Conservation (phyloP, 30 jellyfish, hydroid and myxozoan species). For the Calvadosia cruxmelitensis region DNA sequence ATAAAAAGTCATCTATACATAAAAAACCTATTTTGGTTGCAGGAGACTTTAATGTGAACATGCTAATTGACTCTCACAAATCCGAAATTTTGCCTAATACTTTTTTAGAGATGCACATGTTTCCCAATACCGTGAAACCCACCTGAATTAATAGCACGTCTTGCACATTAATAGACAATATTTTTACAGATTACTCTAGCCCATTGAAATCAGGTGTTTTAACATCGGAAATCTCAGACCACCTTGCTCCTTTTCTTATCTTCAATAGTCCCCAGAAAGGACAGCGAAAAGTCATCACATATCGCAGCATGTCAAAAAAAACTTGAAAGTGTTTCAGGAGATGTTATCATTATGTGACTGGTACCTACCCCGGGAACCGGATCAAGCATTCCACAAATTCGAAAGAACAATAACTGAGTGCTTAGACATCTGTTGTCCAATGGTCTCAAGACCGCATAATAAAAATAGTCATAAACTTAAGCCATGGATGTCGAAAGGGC, state of each 20-base stretch:
- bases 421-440: neutral
- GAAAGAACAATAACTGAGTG: neutral
- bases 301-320: neutral
- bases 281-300: too few species aligned
- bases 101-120: neutral
- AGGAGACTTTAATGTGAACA: neutral
- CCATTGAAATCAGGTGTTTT: neutral
- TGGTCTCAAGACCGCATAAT: neutral
- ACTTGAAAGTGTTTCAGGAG: neutral
- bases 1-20: too few species aligned
- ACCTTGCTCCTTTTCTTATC: neutral
- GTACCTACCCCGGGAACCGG: neutral
- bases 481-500: slow-evolving; percentile 1
- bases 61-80: neutral
- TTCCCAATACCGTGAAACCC: neutral
- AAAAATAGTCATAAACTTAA: neutral
- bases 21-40: neutral
- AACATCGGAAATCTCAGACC: neutral
- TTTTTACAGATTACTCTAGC: neutral
- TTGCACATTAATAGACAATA: neutral
- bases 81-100: neutral
- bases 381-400: neutral
- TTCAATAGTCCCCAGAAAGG: neutral
- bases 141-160: neutral
- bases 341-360: neutral